Evolutionary conservation across 2,113 vertebrate species (phyloP).

Genomic region (Crotalus horridus): DNA sequence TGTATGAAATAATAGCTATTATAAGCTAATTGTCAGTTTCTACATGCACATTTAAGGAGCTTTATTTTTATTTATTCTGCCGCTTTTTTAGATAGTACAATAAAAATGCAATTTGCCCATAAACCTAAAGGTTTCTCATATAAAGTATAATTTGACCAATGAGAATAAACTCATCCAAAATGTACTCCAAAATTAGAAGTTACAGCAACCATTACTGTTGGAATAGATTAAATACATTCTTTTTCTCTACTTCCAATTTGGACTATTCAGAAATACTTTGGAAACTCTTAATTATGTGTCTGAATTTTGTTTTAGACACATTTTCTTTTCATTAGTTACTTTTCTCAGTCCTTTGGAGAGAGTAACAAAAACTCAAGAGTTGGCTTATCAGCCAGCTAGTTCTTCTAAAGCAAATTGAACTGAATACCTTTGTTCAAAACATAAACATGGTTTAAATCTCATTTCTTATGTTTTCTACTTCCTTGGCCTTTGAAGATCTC

Average conservation of each 20-base stretch:
- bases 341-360: constrained; percentile 13
- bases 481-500: not conserved
- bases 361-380: not conserved
- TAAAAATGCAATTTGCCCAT: not conserved
- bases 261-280: not conserved
- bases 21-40: not conserved
- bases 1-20: not conserved
- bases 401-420: not conserved
- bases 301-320: constrained; percentile 8
- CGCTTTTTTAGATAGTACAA: not conserved
- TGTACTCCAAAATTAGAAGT: not conserved
- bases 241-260: not conserved
- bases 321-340: not conserved
- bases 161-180: not conserved
- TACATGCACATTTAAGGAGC: not conserved
- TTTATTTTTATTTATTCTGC: not conserved
- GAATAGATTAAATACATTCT: constrained; percentile 3
- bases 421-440: constrained; percentile 3
- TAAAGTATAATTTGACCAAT: not conserved
- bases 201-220: not conserved
- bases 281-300: not conserved
- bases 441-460: constrained; percentile 1
- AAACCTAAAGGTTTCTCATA: not conserved
- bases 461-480: not conserved
- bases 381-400: not conserved